Conservation (phyloP, 2,797 vertebrate genomes). For the Xenentodon cancila region DNA sequence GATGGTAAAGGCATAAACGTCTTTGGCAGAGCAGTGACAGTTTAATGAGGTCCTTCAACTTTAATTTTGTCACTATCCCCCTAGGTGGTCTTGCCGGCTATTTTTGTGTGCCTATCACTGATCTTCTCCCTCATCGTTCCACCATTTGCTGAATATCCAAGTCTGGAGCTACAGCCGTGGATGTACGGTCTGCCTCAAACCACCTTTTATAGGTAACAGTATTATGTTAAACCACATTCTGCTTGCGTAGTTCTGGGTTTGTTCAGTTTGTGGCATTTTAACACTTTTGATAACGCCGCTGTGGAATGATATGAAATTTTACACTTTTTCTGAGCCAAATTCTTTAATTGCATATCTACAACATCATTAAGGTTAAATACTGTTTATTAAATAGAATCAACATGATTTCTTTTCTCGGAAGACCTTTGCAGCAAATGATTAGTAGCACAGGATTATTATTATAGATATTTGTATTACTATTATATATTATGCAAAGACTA, state of each 20-base stretch:
- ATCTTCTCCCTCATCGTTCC: constrained; percentile 96
- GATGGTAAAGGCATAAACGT: constrained; percentile 7
- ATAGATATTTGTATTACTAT: too few species aligned
- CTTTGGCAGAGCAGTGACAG: not conserved
- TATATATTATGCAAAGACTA: too few species aligned
- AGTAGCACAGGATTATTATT: too few species aligned
- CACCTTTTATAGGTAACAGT: constrained; percentile 91
- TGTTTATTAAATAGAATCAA: too few species aligned
- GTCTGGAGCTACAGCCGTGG: constrained; percentile 95
- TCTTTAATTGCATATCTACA: too few species aligned
- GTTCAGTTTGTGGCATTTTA: too few species aligned
- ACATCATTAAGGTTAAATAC: too few species aligned
- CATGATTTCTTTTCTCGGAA: too few species aligned
- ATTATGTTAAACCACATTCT: not conserved
- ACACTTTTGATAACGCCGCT: not conserved
- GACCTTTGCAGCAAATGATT: too few species aligned
- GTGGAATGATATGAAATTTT: too few species aligned
- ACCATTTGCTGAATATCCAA: constrained; percentile 93
- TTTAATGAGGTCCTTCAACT: constrained; percentile 12
- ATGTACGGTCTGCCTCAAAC: constrained; percentile 92
- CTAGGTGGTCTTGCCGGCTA: constrained; percentile 93
- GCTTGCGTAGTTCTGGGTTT: not conserved
- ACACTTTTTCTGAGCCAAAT: too few species aligned
- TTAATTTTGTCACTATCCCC: constrained; percentile 15
- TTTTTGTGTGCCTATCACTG: constrained; percentile 95